Base-by-base conservation (phyloP, 2,797 vertebrate species). In the Hapalemur alaotrensis region DNA sequence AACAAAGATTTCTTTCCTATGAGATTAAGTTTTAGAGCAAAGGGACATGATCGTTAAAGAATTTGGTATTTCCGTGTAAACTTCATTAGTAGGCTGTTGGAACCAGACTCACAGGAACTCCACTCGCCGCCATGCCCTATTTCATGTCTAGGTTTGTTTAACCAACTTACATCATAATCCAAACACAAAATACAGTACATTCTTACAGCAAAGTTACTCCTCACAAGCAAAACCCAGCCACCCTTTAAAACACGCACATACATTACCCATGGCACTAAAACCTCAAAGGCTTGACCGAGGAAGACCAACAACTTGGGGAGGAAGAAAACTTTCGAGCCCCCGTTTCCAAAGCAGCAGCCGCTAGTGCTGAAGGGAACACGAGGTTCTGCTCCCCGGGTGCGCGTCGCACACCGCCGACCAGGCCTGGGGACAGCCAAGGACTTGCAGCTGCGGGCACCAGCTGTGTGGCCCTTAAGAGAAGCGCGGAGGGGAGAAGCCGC, bases 381-480 rank as follows among this genome's bases (percentile, higher is more conserved):
- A 43, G 91, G 65, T 3, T n/a, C 41, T 1, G 61, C 30, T 35
- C 69, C 76, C 28, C 20, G 5, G 46, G n/a, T 54, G 11, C 4
- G 69, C 11, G 67, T n/a, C 35, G 32, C n/a, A 59, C 46, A 22
- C 1, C 72, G 3, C 54, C 7, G 23, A 41, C 48, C 22, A 52
- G 84, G 91, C 91, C 96, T 14, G 70, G 80, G 30, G 72, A n/a
- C 83, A 3, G 52, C 69, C 22, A 41, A 65, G 67, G 67, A 18
- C 80, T 57, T 30, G 43, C 30, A 5, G 73, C 28, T 4, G 87
- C 41, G n/a, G 38, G 41, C 41, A 3, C 38, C 11, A 13, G 43
- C 15, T 30, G 41, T 4, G 48, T 1, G 67, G 10, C 52, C 69
- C 2, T 0, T 4, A 5, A 32, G 75, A 17, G 32, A 61, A 15